phyloP scores from a whole-genome alignment of 23 tunicate genomes.

The Botrylloides violaceus region DNA sequence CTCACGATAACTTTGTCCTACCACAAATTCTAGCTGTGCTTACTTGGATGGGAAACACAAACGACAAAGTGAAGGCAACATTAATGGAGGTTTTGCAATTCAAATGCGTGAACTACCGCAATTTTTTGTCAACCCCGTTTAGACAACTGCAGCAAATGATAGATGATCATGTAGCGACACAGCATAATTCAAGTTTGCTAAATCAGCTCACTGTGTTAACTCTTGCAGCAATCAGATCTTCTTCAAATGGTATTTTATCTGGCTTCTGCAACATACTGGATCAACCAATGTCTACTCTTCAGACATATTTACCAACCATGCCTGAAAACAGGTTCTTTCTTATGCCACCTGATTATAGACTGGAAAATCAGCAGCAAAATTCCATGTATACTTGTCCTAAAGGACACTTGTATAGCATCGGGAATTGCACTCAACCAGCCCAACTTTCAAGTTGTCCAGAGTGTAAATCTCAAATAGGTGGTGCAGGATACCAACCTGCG shows the following conservation, averaged over 20 bases:
- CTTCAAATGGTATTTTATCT: neutral
- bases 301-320: slow-evolving; percentile 14
- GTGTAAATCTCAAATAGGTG: slow-evolving; percentile 38
- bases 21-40: neutral
- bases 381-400: slow-evolving; percentile 38
- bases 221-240: neutral
- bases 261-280: neutral
- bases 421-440: slow-evolving; percentile 52
- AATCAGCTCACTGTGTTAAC: slow-evolving; percentile 2
- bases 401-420: slow-evolving; percentile 48
- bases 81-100: neutral
- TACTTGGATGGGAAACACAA: neutral
- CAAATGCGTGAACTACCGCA: neutral
- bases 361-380: slow-evolving; percentile 1
- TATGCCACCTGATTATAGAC: neutral
- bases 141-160: neutral
- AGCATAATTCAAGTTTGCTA: neutral
- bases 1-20: neutral
- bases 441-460: slow-evolving; percentile 36
- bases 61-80: neutral
- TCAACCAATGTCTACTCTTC: neutral
- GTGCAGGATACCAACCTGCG: slow-evolving; percentile 12
- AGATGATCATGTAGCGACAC: neutral
- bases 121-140: neutral
- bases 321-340: slow-evolving; percentile 10